Evolutionary conservation across 1,140 invertebrate species (phyloP), one percentile per base, ranked within the genome.

Genomic region (Macrobrachium nipponense): DNA sequence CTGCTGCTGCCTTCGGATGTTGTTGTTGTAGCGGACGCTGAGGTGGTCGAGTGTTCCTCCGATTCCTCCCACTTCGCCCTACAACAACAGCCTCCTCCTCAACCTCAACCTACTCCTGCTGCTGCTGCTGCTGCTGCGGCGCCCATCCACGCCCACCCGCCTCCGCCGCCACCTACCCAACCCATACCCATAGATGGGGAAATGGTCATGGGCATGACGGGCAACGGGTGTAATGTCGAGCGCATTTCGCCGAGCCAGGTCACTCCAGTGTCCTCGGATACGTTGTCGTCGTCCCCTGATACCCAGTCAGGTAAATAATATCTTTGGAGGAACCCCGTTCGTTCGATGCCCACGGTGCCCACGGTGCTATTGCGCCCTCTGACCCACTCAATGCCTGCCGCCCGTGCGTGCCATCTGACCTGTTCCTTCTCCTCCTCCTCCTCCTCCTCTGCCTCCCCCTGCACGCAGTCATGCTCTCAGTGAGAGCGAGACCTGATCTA

Each of bases 271-370:
- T 85, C 83, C 27, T 85, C 83, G 7, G 83, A 85, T 36, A 85
- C 83, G 15, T 77, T 78, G 44, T 85, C 83, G 8, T 86, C 83
- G 66, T 86, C 83, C 20, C 83, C 83, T 23, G 83, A 86, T 60
- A 86, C 83, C 20, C 83, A 86, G 44, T 23, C 83, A 86, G 83
- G 83, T 86, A 86, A 85, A 68, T 12, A 15, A n/a, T n/a, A n/a
- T n/a, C 27, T 2, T 36, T 61, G 60, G 61, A 27, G 51, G 36
- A 62, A 64, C 66, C 36, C 36, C 77, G 44, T 59, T 68, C 66
- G 4, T 51, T 6, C 51, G 8, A 51, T 27, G 64, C 64, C 11
- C 64, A 17, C 6, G 70, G 17, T 58, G 64, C 82, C 75, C 82
- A 60, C 72, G 58, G 76, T 62, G 58, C 82, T 62, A 2, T 15